Base-by-base conservation (phyloP, 1,140 invertebrate genomes). In the Metopolophium dirhodum region DNA sequence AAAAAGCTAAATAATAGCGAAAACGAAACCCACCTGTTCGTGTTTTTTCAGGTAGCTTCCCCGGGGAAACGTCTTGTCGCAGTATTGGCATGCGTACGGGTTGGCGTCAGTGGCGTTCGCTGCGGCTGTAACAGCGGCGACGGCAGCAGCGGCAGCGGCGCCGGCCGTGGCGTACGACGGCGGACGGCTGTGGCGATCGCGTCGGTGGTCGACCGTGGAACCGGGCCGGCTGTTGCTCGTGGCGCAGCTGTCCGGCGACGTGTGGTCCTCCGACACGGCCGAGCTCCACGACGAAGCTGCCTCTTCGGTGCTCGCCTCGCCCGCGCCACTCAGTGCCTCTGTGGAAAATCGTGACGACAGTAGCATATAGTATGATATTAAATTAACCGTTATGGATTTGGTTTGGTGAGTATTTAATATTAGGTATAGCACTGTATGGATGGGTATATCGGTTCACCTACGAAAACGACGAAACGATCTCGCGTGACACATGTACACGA, bases 1-100 rank as follows among this genome's bases (percentile, higher is more conserved):
- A 23, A 49, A n/a, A 49, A 30, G 47, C 7, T 8, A 45, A 45
- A 37, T 23, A 86, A 86, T 11, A 41, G 23, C 7, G 18, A 37
- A 35, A 49, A 9, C 20, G n/a, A 89, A 22, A 94, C 95, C 96
- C 95, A 99, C 98, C 97, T 98, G 98, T 95, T 99, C 98, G 96
- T 99, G 98, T 95, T 98, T 98, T 95, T 98, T 98, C 94, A 99
- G 96, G 95, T 98, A 98, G 92, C 97, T 97, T 54, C 98, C 96
- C 83, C 98, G 96, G 2, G 98, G 97, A 95, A 99, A 99, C 87
- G 98, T 97, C 95, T 98, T 98, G 94, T 98, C 97, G 96, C 98
- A 99, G 95, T 98, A 98, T 95, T 97, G 97, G 95, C 98, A 98
- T 94, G 97, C 97, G 96, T 98, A 98, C 68, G 98, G 98, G 51